Evolutionary conservation across 2,888 invertebrate species (phyloP).

Genomic region (Tineola bisselliella): DNA sequence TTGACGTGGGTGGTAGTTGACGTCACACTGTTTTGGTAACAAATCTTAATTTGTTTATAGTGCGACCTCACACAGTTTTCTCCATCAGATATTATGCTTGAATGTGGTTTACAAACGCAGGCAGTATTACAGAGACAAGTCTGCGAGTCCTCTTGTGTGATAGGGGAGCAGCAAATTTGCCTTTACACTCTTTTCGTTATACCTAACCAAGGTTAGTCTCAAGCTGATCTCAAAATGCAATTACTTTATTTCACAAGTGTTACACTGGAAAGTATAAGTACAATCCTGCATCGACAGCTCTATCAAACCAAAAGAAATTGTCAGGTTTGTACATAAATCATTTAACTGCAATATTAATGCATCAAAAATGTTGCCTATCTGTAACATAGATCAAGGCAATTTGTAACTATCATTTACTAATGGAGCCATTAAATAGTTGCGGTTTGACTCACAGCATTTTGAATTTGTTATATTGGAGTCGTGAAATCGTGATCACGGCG

Average conservation of each 20-base stretch:
- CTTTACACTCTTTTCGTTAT: too few species aligned
- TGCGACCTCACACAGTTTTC: slow-evolving; percentile 6
- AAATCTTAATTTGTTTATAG: slow-evolving; percentile 36
- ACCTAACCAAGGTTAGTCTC: too few species aligned
- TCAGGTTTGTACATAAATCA: not conserved
- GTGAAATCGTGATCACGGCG: not conserved
- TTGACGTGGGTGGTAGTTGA: slow-evolving; percentile 47
- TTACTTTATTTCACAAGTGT: too few species aligned
- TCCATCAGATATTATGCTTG: too few species aligned
- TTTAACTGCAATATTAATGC: not conserved
- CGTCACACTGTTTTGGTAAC: slow-evolving; percentile 60
- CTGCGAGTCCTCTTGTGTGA: too few species aligned
- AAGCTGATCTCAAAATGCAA: too few species aligned
- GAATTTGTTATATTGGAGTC: slow-evolving; percentile 18
- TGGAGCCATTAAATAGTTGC: slow-evolving; percentile 57
- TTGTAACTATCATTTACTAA: slow-evolving; percentile 63
- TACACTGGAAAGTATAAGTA: too few species aligned
- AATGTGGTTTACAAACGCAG: too few species aligned
- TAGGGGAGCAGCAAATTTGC: too few species aligned
- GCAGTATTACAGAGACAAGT: too few species aligned
- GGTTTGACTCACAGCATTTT: slow-evolving; percentile 50
- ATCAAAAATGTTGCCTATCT: slow-evolving; percentile 18
- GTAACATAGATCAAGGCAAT: slow-evolving; percentile 37
- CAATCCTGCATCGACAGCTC: too few species aligned
- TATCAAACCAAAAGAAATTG: not conserved